Evolutionary conservation across 2,113 vertebrate species (phyloP).

Genomic region (Corythornis cristatus): DNA sequence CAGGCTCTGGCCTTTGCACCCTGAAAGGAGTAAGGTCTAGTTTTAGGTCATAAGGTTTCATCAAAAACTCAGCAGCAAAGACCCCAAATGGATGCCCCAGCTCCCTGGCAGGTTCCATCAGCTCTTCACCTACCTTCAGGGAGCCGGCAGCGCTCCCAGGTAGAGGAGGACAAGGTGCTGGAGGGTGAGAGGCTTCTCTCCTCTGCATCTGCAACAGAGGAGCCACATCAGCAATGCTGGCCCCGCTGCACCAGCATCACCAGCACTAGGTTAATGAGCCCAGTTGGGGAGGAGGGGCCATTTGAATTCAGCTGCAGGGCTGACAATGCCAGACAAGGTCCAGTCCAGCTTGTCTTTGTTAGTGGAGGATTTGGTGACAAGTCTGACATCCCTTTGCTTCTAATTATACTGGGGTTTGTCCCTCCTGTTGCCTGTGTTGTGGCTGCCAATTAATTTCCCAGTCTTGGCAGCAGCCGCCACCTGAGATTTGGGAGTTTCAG

Average conservation of each 20-base stretch:
- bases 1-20: neutral
- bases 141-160: slow-evolving; percentile 75
- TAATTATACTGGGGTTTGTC: neutral
- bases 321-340: neutral
- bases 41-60: neutral
- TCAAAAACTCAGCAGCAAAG: neutral
- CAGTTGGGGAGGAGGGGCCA: neutral
- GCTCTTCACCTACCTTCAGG: slow-evolving; percentile 75
- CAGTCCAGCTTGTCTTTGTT: neutral
- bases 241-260: fast-evolving
- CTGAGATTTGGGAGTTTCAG: neutral
- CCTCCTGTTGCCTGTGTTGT: neutral
- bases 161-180: slow-evolving; percentile 64
- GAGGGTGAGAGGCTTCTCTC: slow-evolving; percentile 71
- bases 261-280: neutral
- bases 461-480: neutral
- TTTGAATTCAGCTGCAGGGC: neutral
- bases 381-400: slow-evolving; percentile 13
- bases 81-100: neutral
- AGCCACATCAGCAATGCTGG: neutral
- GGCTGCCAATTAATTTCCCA: slow-evolving; percentile 16
- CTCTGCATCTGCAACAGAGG: slow-evolving; percentile 67
- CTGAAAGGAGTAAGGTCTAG: neutral
- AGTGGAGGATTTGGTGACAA: slow-evolving; percentile 30
- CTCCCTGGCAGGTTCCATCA: neutral